phyloP scores from a whole-genome alignment of 2,888 invertebrate species.

The Crioceris asparagi region DNA sequence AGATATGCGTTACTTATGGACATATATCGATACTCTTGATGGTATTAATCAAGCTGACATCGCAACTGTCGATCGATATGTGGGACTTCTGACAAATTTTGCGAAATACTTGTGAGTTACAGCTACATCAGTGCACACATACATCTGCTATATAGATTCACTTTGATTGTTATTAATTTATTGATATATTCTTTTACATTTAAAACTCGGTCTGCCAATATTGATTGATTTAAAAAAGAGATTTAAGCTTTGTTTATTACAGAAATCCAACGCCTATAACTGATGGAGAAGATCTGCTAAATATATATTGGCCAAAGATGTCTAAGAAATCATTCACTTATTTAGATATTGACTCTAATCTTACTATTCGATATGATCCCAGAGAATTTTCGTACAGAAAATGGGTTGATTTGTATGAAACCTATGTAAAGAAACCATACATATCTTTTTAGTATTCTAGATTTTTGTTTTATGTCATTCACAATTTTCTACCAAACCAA shows the following conservation, averaged over 20 bases:
- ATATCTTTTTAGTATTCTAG: constrained; percentile 9
- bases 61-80: constrained; percentile 12
- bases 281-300: constrained; percentile 8
- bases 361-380: constrained; percentile 15
- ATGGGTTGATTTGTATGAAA: constrained; percentile 19
- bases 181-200: too few relatives aligned
- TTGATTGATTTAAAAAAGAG: not conserved
- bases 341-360: constrained; percentile 19
- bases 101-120: constrained; percentile 17
- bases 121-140: too few relatives aligned
- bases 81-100: constrained; percentile 13
- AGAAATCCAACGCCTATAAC: constrained; percentile 14
- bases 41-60: too few relatives aligned
- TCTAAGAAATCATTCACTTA: constrained; percentile 12
- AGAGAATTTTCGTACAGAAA: constrained; percentile 14
- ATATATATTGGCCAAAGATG: constrained; percentile 16
- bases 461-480: too few relatives aligned
- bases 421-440: constrained; percentile 18
- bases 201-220: too few relatives aligned
- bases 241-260: constrained; percentile 1
- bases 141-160: too few relatives aligned
- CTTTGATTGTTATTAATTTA: too few relatives aligned
- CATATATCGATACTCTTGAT: constrained; percentile 8
- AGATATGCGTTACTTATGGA: constrained; percentile 20
- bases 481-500: too few relatives aligned